Conservation (phyloP, 1,140 invertebrate species). For the Magallana ariakensis region DNA sequence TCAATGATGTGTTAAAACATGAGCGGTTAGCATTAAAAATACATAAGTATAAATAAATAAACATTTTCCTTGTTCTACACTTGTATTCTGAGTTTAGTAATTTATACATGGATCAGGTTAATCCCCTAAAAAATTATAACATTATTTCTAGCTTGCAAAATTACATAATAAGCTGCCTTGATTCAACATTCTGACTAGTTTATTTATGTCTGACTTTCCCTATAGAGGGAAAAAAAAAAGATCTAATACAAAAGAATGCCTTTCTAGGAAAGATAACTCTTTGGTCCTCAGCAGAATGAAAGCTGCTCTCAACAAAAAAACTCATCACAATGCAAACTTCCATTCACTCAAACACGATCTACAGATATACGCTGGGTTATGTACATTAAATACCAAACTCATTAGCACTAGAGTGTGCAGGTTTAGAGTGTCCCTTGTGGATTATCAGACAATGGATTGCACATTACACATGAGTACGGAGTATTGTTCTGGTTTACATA, state of each 20-base stretch:
- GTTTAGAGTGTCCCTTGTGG: background rate
- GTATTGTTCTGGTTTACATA: constrained; percentile 16
- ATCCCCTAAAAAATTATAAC: no score
- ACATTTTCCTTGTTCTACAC: no score
- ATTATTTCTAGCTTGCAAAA: background rate
- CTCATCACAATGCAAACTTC: background rate
- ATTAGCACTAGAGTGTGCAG: constrained; percentile 7
- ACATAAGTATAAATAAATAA: no score
- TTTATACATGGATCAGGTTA: no score
- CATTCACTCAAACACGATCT: background rate
- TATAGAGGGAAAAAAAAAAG: background rate
- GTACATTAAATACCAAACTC: constrained; percentile 12
- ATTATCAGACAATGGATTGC: constrained; percentile 8
- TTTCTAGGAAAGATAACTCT: background rate
- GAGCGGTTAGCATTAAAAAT: no score
- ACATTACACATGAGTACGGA: constrained; percentile 8
- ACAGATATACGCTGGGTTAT: background rate
- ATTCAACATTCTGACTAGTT: background rate
- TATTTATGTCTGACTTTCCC: background rate
- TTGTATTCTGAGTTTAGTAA: no score
- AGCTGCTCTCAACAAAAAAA: background rate
- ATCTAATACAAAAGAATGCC: background rate
- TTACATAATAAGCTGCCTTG: background rate
- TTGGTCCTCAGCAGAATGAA: background rate
- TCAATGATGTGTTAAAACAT: no score